Percentiles rank a stretch among this genome's conserved stretches.
These are phyloP conservation scores for Teinopalpus imperialis DNA, from an alignment of 2,888 invertebrate species.

Conservation along the genomic window DNA sequence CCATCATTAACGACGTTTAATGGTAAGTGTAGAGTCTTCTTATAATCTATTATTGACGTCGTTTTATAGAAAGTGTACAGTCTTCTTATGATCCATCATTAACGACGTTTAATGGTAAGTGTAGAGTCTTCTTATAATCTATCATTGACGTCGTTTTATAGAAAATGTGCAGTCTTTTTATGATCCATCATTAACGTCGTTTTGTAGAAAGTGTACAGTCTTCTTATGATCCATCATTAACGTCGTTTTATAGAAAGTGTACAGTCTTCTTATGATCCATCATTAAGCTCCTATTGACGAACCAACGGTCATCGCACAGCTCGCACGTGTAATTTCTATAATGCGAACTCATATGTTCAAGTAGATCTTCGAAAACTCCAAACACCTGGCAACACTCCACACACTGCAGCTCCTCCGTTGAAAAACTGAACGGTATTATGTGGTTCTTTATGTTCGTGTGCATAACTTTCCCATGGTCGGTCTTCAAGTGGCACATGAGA, in stretches of 20 bases:
- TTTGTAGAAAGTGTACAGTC: too few relatives aligned
- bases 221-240: too few relatives aligned
- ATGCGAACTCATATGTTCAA: slow-evolving; percentile 52
- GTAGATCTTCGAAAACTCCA: slow-evolving; percentile 37
- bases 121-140: too few relatives aligned
- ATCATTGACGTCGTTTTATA: too few relatives aligned
- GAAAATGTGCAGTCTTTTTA: too few relatives aligned
- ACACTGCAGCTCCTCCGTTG: slow-evolving; percentile 40
- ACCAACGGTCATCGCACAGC: slow-evolving; percentile 39
- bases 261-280: slow-evolving; percentile 22
- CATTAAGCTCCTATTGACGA: slow-evolving; percentile 32
- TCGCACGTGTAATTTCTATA: slow-evolving; percentile 51
- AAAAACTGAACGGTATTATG: slow-evolving; percentile 47
- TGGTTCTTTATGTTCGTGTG: slow-evolving; percentile 59
- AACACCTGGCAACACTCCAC: slow-evolving; percentile 41
- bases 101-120: too few relatives aligned
- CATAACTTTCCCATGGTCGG: slow-evolving; percentile 43
- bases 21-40: too few relatives aligned
- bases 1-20: too few relatives aligned
- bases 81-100: too few relatives aligned
- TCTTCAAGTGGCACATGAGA: slow-evolving; percentile 52
- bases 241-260: slow-evolving; percentile 13
- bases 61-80: too few relatives aligned
- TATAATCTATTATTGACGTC: too few relatives aligned
- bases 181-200: too few relatives aligned